Conservation (phyloP, 2,797 vertebrate genomes). For the Anolis apletophallus region DNA sequence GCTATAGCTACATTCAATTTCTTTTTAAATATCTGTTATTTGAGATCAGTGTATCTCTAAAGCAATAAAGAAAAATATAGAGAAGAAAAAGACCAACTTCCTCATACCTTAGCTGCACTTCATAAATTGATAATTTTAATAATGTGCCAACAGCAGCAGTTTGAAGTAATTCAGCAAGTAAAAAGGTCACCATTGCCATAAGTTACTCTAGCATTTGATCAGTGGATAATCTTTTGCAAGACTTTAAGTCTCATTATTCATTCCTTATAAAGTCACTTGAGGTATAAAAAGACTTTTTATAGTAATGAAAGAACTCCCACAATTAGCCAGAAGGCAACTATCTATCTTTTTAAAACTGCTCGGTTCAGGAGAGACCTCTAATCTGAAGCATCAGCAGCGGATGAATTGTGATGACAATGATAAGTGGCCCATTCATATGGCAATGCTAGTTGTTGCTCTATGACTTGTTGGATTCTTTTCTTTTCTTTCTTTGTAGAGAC, state of each 20-base stretch:
- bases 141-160: slow-evolving; percentile 71
- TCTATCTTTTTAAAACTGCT: slow-evolving; percentile 80
- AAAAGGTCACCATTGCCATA: slow-evolving; percentile 76
- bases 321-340: slow-evolving; percentile 83
- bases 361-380: slow-evolving; percentile 65
- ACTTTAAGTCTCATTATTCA: slow-evolving; percentile 78
- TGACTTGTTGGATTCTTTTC: slow-evolving; percentile 37
- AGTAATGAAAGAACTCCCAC: slow-evolving; percentile 77
- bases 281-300: slow-evolving; percentile 78
- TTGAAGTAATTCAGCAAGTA: slow-evolving; percentile 69
- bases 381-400: slow-evolving; percentile 55
- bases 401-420: slow-evolving; percentile 78
- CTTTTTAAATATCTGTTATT: slow-evolving; percentile 46
- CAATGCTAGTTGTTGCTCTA: slow-evolving; percentile 28
- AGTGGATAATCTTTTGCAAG: slow-evolving; percentile 68
- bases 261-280: slow-evolving; percentile 78
- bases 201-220: slow-evolving; percentile 77
- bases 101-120: slow-evolving; percentile 34
- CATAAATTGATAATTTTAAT: slow-evolving; percentile 70
- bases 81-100: not conserved
- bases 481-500: slow-evolving; percentile 11
- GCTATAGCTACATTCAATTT: not conserved
- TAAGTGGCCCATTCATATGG: slow-evolving; percentile 62
- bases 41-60: slow-evolving; percentile 56
- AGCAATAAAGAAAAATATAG: not conserved